Base-by-base conservation (phyloP, 2,888 invertebrate genomes). In the Microctonus brassicae region DNA sequence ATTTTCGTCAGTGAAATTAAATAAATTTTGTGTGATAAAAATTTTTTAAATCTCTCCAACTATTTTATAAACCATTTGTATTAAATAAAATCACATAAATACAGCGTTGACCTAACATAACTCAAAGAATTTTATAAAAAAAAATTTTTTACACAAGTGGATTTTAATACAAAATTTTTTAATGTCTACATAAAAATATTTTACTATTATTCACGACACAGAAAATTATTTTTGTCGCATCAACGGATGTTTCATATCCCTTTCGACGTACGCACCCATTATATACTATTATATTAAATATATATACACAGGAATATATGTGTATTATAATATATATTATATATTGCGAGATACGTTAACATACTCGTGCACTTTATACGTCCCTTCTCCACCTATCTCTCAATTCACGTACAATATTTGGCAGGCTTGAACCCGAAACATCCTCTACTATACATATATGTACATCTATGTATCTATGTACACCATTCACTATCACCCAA, bases 221-320 rank as follows among this genome's bases (percentile, higher is more conserved):
- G 17, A n/a, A n/a, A 62, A 36, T 42, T 39, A 26, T 42, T 47
- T 36, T 62, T 47, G 10, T 47, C 29, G 17, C 26, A 24, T 26
- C 29, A 29, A 64, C 57, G 70, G 60, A 70, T 52, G 60, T 65
- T 70, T 65, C 65, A 70, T 65, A 70, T 70, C 47, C 70, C 70
- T 65, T 60, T 70, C 60, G 64, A 64, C 47, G 65, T 70, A 57
- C 58, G 64, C 70, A 65, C 63, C 64, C 64, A 70, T 70, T 63
- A 26, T 63, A 24, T 61, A 13, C 34, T 24, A 61, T 39, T 7
- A n/a, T n/a, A n/a, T n/a, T n/a, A n/a, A n/a, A n/a, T n/a, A n/a
- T n/a, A n/a, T n/a, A n/a, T 39, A n/a, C 1, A n/a, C 4, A 5
- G 13, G 0, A n/a, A n/a, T 13, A n/a, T 13, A 39, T 39, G 13